Base-by-base conservation (phyloP, 2,113 vertebrate genomes). In the Anarhynchus alexandrinus region DNA sequence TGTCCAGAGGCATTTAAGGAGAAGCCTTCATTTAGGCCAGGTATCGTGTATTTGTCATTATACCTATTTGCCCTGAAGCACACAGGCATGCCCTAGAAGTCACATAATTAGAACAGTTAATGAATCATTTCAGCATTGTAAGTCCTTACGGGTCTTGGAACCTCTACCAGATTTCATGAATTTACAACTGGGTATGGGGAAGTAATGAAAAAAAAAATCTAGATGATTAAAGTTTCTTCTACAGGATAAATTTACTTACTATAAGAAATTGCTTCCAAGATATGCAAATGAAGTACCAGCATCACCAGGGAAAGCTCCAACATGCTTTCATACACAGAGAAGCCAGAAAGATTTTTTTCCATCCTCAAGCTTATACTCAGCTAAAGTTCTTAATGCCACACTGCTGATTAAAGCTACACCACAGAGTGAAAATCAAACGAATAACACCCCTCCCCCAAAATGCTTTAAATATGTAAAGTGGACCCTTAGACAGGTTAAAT, bases 41-140 rank as follows among this genome's bases (percentile, higher is more conserved):
- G 30, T 58, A 43, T 49, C 38, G 0, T 10, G 11, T 69, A 72
- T 62, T 82, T 89, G 78, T 74, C 84, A 70, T 84, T 73, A 66
- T 3, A 77, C 18, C 87, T 71, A 34, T 67, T 70, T 69, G 70
- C 92, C 94, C 91, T 52, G 58, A 89, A 91, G 77, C 83, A 82
- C 6, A 2, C 27, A 76, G 61, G 54, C 70, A 57, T 49, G 61
- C 47, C 59, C 49, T 77, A 62, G 42, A 92, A 94, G 38, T 19
- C 86, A 80, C n/a, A 0, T 93, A 95, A 95, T 95, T 95, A 85
- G 89, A 94, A 66, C 49, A 82, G 83, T 82, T 96, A 95, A 96
- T 95, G 86, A 97, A 87, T 61, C 42, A 69, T 79, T 96, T 84
- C 43, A 91, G 89, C 12, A 30, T 3, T 95, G 3, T 20, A 76